A percentile compares a stretch with the other conserved stretches of the same genome.
phyloP scores from a whole-genome alignment of 2,797 vertebrate species.

The Amblyopsis hoosieri region DNA sequence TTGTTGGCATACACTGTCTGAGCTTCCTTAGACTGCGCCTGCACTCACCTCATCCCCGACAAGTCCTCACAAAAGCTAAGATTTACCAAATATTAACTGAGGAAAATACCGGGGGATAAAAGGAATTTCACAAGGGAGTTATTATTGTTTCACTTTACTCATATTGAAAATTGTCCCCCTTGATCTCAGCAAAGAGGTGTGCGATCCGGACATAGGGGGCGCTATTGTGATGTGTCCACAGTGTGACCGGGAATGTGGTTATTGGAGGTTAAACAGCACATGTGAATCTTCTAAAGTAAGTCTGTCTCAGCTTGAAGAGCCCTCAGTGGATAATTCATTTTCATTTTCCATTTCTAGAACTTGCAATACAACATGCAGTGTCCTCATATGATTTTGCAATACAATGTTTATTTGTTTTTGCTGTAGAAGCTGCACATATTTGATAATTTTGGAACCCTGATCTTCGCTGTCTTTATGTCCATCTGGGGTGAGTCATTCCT shows the following conservation, averaged over 20 bases:
- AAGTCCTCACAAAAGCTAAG: no score
- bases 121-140: not conserved
- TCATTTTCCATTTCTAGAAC: not conserved
- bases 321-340: not conserved
- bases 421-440: constrained; percentile 93
- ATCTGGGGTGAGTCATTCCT: constrained; percentile 87
- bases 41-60: no score
- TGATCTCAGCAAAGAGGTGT: constrained; percentile 88
- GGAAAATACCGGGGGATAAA: no score
- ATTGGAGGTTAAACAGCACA: constrained; percentile 89
- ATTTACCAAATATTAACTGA: no score
- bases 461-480: constrained; percentile 96
- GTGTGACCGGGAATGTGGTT: constrained; percentile 86
- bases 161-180: not conserved
- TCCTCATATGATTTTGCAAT: not conserved
- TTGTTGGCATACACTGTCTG: no score
- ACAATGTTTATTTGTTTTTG: constrained; percentile 27
- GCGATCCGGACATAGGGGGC: constrained; percentile 87
- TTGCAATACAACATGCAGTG: not conserved
- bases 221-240: constrained; percentile 92
- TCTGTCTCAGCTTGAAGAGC: constrained; percentile 1
- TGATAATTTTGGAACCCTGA: constrained; percentile 92
- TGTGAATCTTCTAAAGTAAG: constrained; percentile 92
- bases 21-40: no score
- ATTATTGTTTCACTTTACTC: not conserved